Evolutionary conservation across 2,113 vertebrate species (phyloP), one percentile per base, ranked within the genome.

Genomic region (Odocoileus virginianus): DNA sequence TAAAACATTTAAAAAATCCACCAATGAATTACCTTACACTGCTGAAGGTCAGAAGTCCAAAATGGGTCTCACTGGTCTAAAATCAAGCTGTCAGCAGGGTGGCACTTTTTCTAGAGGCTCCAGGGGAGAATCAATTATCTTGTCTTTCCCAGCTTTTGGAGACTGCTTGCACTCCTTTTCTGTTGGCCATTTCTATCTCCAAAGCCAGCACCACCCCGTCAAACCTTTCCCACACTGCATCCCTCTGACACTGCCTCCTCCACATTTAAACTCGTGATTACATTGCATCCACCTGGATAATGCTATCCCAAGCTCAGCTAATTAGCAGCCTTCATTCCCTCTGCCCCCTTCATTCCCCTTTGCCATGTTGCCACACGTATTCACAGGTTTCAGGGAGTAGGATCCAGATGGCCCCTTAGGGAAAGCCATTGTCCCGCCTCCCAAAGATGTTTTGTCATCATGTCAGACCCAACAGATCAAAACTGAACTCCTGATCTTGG

Each of bases 121-220:
- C 25, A 58, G 27, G 52, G n/a, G 7, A 92, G 6, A 79, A 71
- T n/a, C 7, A 7, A 7, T 88, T 58, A 78, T 58, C 50, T 47
- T 88, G 9, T 13, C 25, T 86, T 43, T 43, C 28, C 60, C 78
- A 91, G 17, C 57, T 78, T 67, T 55, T 54, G 30, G 50, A 79
- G 84, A 15, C 19, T 33, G 43, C 57, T 64, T 50, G 19, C 7
- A 23, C 71, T 89, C 28, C 14, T 74, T 78, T 8, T 0, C 17
- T 30, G 47, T 25, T 45, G 57, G 40, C 17, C 50, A 15, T 7
- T 25, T 50, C 54, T 28, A 21, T 54, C 58, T 88, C 82, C 30
- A 33, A 61, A 83, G n/a, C 54, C 61, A 45, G 15, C 1, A 2
- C 16, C 15, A 0, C 9, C 10, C 4, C 0, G 82, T 12, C 74